A percentile compares a stretch with the other conserved stretches of the same genome.
Conservation (phyloP, 2,797 vertebrate genomes). For the Coracias cyanogaster region DNA sequence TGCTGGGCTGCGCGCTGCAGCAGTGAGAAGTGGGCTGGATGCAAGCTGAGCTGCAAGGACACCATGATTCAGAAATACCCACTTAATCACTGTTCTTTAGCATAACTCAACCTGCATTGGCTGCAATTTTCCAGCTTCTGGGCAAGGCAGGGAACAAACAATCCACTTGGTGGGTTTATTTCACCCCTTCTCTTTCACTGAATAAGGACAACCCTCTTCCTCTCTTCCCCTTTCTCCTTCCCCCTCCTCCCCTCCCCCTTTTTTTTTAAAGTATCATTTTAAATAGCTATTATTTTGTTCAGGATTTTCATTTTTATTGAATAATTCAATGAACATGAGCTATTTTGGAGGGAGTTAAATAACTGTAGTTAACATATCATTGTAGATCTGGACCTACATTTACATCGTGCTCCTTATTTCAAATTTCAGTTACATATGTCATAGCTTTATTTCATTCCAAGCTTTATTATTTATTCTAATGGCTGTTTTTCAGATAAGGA, state of each 20-base stretch:
- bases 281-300: not conserved
- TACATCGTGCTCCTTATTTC: not conserved
- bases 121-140: not conserved
- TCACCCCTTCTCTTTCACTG: not conserved
- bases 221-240: no score
- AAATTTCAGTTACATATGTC: not conserved
- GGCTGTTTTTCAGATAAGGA: not conserved
- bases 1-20: not conserved
- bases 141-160: not conserved
- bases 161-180: not conserved
- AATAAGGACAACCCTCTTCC: not conserved
- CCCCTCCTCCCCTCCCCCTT: fast-evolving
- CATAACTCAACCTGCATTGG: not conserved
- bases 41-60: not conserved
- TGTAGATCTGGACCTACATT: not conserved
- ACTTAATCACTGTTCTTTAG: not conserved
- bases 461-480: not conserved
- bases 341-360: not conserved
- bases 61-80: not conserved
- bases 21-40: not conserved
- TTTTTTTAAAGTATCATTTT: not conserved
- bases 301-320: not conserved
- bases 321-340: not conserved
- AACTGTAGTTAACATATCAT: no score
- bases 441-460: not conserved